phyloP scores from a whole-genome alignment of 1,140 invertebrate species.

The Drosophila insularis region DNA sequence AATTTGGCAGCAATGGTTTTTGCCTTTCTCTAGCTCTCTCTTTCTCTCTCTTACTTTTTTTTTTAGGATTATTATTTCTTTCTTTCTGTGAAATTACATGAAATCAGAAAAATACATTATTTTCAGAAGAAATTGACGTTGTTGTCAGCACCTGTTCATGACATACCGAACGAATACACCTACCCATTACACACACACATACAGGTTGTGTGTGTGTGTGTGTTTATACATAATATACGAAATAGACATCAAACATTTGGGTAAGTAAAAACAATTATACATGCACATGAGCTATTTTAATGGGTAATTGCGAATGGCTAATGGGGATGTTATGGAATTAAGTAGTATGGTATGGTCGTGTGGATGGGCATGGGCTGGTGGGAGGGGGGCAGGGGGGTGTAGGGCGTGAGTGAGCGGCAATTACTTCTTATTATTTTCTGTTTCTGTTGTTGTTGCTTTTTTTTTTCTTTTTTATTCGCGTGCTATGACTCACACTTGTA shows the following conservation, averaged over 20 bases:
- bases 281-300: constrained; percentile 64
- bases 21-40: background rate
- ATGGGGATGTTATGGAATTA: constrained; percentile 23
- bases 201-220: background rate
- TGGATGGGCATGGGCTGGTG: too few species aligned
- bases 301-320: constrained; percentile 34
- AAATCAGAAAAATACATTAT: constrained; percentile 11
- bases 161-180: constrained; percentile 35
- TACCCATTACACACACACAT: background rate
- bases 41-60: background rate
- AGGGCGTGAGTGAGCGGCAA: background rate
- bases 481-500: constrained; percentile 1
- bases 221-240: constrained; percentile 22
- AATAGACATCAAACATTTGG: constrained; percentile 44
- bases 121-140: constrained; percentile 20
- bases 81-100: background rate
- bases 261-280: constrained; percentile 70
- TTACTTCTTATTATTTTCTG: background rate
- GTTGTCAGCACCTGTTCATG: constrained; percentile 60
- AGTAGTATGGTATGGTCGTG: background rate
- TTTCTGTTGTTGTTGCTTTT: background rate
- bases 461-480: background rate
- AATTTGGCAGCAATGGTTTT: background rate
- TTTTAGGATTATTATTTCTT: background rate
- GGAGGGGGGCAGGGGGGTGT: background rate